A percentile compares a stretch with the other conserved stretches of the same genome.
Evolutionary conservation across 2,888 invertebrate species (phyloP).

Genomic region (Clunio marinus): DNA sequence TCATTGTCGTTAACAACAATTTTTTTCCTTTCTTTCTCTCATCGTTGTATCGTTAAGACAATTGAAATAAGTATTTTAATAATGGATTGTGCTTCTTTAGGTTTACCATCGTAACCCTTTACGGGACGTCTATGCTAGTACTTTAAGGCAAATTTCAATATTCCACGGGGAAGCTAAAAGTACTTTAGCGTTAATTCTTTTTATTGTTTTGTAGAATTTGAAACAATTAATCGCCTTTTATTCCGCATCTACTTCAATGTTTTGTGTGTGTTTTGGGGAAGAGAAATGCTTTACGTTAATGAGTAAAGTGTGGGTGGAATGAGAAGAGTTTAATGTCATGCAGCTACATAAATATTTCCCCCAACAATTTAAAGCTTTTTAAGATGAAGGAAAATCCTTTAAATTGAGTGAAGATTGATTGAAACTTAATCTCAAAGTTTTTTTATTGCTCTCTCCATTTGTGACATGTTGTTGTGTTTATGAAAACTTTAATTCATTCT

Average conservation of each 20-base stretch:
- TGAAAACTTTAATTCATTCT: conserved; percentile 7
- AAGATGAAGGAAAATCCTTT: conserved; percentile 19
- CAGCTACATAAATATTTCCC: not conserved
- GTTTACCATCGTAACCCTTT: conserved; percentile 11
- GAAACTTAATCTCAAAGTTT: not conserved
- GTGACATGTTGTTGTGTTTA: not conserved
- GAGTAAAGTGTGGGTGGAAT: not conserved
- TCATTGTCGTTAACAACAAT: conserved; percentile 23
- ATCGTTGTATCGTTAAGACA: conserved; percentile 15
- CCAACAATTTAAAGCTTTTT: not conserved
- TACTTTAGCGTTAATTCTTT: conserved; percentile 10
- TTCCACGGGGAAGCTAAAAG: not conserved
- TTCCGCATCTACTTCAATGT: not conserved
- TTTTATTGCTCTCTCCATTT: not conserved
- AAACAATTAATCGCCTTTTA: conserved; percentile 24
- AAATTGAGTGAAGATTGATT: conserved; percentile 33
- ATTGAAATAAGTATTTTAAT: conserved; percentile 20
- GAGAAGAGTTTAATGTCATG: not conserved
- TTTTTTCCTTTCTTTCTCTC: not conserved
- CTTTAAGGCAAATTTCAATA: conserved; percentile 3
- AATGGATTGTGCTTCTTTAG: conserved; percentile 19
- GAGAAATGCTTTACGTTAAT: not conserved
- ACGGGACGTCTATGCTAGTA: not conserved
- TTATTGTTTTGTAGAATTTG: conserved; percentile 3
- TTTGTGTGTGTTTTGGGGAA: no score